phyloP scores from a whole-genome alignment of 2,888 invertebrate species.

The Uloborus plumipes region DNA sequence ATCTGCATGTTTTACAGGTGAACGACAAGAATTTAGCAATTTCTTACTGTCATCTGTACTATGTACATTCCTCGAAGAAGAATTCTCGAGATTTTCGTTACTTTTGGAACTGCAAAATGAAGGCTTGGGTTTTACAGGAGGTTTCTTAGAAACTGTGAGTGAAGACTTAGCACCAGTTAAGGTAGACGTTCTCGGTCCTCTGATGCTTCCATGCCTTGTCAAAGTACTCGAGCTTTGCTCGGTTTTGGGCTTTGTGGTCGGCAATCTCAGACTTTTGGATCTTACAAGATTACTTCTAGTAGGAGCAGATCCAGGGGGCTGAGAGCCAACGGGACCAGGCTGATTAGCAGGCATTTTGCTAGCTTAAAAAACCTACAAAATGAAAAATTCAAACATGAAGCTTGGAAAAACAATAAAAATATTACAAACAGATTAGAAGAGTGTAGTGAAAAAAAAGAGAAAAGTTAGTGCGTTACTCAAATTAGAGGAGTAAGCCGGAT shows the following conservation, averaged over 20 bases:
- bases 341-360: constrained; percentile 3
- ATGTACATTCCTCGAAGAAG: constrained; percentile 3
- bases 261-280: constrained; percentile 57
- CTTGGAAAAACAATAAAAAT: too few relatives aligned
- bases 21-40: background rate
- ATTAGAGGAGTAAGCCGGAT: too few relatives aligned
- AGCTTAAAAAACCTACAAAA: too few relatives aligned
- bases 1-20: constrained; percentile 34
- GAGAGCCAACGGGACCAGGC: background rate
- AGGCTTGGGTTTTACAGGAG: constrained; percentile 52
- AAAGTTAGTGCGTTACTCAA: too few relatives aligned
- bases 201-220: constrained; percentile 56
- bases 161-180: constrained; percentile 1
- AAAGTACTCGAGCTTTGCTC: constrained; percentile 30
- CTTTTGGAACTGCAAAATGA: constrained; percentile 45
- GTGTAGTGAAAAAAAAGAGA: too few relatives aligned
- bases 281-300: constrained; percentile 34
- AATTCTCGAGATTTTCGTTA: constrained; percentile 45
- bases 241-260: constrained; percentile 37
- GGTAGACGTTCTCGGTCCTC: constrained; percentile 26
- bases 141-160: constrained; percentile 45
- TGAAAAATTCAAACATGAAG: too few relatives aligned
- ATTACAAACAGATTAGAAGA: too few relatives aligned
- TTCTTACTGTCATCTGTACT: constrained; percentile 30
- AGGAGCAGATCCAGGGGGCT: background rate